A percentile compares a stretch with the other conserved stretches of the same genome.
Evolutionary conservation across 2,113 vertebrate species (phyloP).

Genomic region (Cettia cetti): DNA sequence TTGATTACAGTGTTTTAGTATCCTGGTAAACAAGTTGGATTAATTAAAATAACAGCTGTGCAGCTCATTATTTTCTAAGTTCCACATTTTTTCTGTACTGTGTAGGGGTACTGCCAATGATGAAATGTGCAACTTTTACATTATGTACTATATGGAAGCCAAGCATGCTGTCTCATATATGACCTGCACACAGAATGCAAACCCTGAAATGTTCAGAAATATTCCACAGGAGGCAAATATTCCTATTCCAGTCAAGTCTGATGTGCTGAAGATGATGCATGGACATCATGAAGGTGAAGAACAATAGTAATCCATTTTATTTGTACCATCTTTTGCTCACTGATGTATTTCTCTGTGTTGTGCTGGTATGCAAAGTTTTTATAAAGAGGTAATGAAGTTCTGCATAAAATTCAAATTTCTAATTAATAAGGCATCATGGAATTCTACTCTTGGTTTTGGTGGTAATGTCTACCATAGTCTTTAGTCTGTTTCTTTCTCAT

Average conservation of each 20-base stretch:
- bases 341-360: not conserved
- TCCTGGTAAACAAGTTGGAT: not conserved
- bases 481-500: not conserved
- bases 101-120: slow-evolving; percentile 88
- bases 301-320: not conserved
- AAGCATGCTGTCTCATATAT: slow-evolving; percentile 86
- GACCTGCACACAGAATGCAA: slow-evolving; percentile 84
- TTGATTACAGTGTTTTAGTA: not conserved
- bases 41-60: not conserved
- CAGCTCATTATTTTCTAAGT: not conserved
- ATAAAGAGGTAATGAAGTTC: not conserved
- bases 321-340: not conserved
- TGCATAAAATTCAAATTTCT: not conserved
- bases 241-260: slow-evolving; percentile 80
- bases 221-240: slow-evolving; percentile 89
- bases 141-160: slow-evolving; percentile 99
- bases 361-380: not conserved
- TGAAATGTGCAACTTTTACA: slow-evolving; percentile 99
- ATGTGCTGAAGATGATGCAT: slow-evolving; percentile 78
- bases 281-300: slow-evolving; percentile 80
- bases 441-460: not conserved
- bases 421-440: not conserved
- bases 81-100: not conserved
- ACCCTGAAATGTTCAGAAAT: slow-evolving; percentile 79
- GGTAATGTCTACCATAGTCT: not conserved